These are phyloP conservation scores for Crenichthys baileyi DNA, from an alignment of 2,797 vertebrate species.

Conservation along the genomic window DNA sequence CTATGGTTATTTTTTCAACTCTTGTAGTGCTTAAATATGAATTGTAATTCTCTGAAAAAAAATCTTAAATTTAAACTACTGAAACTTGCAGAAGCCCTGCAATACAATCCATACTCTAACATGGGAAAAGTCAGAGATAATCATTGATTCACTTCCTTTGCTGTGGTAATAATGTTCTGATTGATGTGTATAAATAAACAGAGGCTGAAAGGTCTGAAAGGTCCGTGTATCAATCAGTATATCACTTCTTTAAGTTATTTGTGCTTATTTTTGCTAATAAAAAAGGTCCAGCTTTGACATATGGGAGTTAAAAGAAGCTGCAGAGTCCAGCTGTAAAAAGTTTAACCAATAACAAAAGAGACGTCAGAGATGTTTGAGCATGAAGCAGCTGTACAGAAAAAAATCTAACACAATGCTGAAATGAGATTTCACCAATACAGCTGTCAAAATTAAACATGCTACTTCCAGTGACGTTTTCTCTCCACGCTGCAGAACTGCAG, in stretches of 20 bases:
- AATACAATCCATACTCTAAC: background rate
- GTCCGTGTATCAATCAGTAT: background rate
- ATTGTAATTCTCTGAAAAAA: background rate
- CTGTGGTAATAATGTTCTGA: background rate
- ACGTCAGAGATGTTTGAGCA: constrained; percentile 2
- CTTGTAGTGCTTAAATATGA: background rate
- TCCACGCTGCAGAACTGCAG: constrained; percentile 16
- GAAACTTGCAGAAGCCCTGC: background rate
- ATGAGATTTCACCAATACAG: constrained; percentile 10
- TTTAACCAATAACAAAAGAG: background rate
- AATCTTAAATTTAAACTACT: background rate
- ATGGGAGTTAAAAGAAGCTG: background rate
- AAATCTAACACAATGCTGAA: constrained; percentile 2
- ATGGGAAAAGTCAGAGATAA: background rate
- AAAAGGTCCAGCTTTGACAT: background rate
- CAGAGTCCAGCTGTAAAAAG: background rate
- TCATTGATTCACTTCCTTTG: background rate
- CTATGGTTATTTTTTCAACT: background rate
- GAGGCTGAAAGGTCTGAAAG: background rate
- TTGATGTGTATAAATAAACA: background rate
- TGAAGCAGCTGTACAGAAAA: background rate
- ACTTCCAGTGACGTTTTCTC: constrained; percentile 48
- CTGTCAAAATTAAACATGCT: constrained; percentile 41
- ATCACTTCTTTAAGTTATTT: background rate
- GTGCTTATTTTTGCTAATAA: background rate